A percentile compares a stretch with the other conserved stretches of the same genome.
Evolutionary conservation across 2,888 invertebrate species (phyloP).

Genomic region (Agonopterix heracliana): DNA sequence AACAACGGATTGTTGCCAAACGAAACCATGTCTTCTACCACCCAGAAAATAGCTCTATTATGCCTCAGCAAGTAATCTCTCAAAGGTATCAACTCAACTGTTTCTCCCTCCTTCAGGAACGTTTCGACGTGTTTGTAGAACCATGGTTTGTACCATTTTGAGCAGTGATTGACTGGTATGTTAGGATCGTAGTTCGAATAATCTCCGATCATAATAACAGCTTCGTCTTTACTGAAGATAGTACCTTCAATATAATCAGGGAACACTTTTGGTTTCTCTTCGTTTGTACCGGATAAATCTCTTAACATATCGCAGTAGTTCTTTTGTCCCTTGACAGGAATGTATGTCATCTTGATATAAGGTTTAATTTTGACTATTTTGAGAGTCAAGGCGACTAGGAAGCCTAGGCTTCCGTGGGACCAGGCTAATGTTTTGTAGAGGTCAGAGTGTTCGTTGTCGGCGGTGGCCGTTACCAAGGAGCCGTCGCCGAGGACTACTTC

Average conservation of each 20-base stretch:
- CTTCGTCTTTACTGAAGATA: slow-evolving; percentile 77
- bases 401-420: slow-evolving; percentile 81
- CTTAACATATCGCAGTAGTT: slow-evolving; percentile 79
- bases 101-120: slow-evolving; percentile 69
- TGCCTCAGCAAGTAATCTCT: slow-evolving; percentile 80
- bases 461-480: slow-evolving; percentile 73
- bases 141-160: slow-evolving; percentile 83
- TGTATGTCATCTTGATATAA: slow-evolving; percentile 79
- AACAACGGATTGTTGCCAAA: slow-evolving; percentile 81
- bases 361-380: slow-evolving; percentile 79
- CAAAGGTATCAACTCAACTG: slow-evolving; percentile 78
- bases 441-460: slow-evolving; percentile 74
- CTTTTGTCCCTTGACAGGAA: slow-evolving; percentile 77
- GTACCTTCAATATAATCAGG: slow-evolving; percentile 82
- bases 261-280: slow-evolving; percentile 50
- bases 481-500: slow-evolving; percentile 81
- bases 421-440: slow-evolving; percentile 78
- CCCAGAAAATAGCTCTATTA: slow-evolving; percentile 83
- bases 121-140: slow-evolving; percentile 81
- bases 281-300: slow-evolving; percentile 75
- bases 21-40: slow-evolving; percentile 82
- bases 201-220: slow-evolving; percentile 81
- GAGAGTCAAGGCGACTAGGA: slow-evolving; percentile 79
- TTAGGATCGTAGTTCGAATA: slow-evolving; percentile 76
- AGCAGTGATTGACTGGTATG: slow-evolving; percentile 72